Base-by-base conservation (phyloP, 2,888 invertebrate species). In the Pristionchus entomophagus region DNA sequence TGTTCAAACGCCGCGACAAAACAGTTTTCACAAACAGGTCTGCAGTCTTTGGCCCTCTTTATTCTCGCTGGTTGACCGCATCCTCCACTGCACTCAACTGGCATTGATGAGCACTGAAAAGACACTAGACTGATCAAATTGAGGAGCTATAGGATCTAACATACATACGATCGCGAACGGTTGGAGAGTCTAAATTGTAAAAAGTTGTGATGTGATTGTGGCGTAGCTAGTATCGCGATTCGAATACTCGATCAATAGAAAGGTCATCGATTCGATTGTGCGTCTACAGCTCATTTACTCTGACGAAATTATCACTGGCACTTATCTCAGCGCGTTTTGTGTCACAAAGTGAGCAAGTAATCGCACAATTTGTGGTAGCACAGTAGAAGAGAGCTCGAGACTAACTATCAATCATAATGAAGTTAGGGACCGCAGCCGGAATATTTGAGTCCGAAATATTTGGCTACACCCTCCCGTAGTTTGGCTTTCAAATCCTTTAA, bases 1-100 rank as follows among this genome's bases (percentile, higher is more conserved):
- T 89, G 87, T 87, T 93, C 93, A 86, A 93, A 93, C 85, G 88
- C 87, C 12, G 77, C 80, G 10, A 89, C 87, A 87, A 93, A 93
- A 87, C 93, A 93, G 0, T 88, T 83, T 5, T 88, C 88, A 86
- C 93, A 93, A 14, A 92, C 81, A 51, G 91, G 88, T 26, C 87
- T n/a, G 12, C 91, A 91, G 59, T 90, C 89, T 86, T 93, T 93
- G 5, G 93, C 92, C 53, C 91, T 88, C 86, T 92, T 91, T 51
- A 93, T 86, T 19, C 85, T 86, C 14, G 92, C 92, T 32, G 53
- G 8, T 49, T 81, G 53, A 12, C 81, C 81, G 45, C 81, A 81
- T 35, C 56, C 56, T 35, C 81, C 81, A 35, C 29, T 56, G 41
- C 81, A 81, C 38, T 81, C 81, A n/a, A 81, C n/a, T 8, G 56